These are phyloP conservation scores for Ceraclea dissimilis DNA, from an alignment of 2,888 invertebrate genomes.

Conservation along the genomic window DNA sequence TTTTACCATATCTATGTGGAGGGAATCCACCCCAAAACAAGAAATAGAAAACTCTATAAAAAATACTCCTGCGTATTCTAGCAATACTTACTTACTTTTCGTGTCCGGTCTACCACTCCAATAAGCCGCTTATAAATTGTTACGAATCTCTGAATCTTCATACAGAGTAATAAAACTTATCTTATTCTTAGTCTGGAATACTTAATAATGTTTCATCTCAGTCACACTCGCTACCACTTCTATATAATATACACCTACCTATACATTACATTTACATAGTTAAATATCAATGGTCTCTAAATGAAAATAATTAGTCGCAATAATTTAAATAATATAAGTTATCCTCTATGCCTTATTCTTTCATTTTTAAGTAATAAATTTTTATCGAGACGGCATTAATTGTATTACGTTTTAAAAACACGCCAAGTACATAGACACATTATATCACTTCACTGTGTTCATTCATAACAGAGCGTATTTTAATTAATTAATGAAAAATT, in stretches of 20 bases:
- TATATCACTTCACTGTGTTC: too few species aligned
- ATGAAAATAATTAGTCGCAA: constrained; percentile 21
- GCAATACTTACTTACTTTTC: too few species aligned
- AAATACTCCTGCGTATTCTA: too few species aligned
- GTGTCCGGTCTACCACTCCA: too few species aligned
- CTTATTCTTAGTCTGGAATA: constrained; percentile 14
- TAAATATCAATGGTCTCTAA: constrained; percentile 1
- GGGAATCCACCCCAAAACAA: too few species aligned
- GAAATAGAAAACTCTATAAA: too few species aligned
- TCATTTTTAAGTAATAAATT: constrained; percentile 22
- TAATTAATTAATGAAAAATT: too few species aligned
- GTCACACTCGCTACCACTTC: constrained; percentile 9
- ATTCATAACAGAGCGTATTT: too few species aligned
- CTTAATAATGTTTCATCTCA: constrained; percentile 14
- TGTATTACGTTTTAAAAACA: constrained; percentile 16
- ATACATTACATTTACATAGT: constrained; percentile 12
- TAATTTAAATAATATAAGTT: constrained; percentile 12
- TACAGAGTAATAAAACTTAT: constrained; percentile 23
- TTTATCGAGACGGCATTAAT: constrained; percentile 20
- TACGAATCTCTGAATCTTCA: constrained; percentile 7
- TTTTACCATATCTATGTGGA: too few species aligned
- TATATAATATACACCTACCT: not conserved
- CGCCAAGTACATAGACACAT: constrained; percentile 12
- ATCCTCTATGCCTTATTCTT: constrained; percentile 21
- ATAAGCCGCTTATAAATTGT: not conserved